Evolutionary conservation across 2,113 vertebrate genomes (phyloP).

Genomic region (Drymodes brunneopygia): DNA sequence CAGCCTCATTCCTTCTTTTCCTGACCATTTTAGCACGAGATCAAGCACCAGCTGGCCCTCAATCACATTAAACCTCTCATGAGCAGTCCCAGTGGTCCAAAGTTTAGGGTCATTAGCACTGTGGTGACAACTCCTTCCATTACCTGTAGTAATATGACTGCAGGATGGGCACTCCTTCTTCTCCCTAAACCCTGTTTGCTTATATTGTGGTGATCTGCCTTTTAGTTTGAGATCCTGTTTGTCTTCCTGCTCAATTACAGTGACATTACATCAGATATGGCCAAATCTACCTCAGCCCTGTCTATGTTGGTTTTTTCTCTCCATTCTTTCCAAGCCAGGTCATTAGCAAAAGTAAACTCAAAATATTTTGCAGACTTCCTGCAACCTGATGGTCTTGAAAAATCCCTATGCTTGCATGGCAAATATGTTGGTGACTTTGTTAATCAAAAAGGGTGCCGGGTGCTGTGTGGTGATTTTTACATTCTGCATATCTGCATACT

Average conservation of each 20-base stretch:
- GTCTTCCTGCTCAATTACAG: not conserved
- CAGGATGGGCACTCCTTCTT: not conserved
- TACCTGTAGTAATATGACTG: not conserved
- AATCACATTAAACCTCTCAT: not conserved
- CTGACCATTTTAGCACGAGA: not conserved
- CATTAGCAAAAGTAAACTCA: not conserved
- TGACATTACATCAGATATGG: not conserved
- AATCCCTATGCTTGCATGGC: not conserved
- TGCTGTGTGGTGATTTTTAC: not conserved
- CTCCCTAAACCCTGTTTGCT: not conserved
- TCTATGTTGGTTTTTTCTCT: not conserved
- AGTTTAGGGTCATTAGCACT: not conserved
- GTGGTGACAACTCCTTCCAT: not conserved
- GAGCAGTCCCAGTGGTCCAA: not conserved
- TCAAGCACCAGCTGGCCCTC: not conserved
- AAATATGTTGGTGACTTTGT: not conserved
- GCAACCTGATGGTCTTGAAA: not conserved
- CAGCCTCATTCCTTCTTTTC: not conserved
- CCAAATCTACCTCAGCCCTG: constrained; percentile 46
- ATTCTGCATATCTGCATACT: not conserved
- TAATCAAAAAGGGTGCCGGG: not conserved
- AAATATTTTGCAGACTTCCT: not conserved
- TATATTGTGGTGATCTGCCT: not conserved
- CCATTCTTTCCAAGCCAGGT: not conserved
- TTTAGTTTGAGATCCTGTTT: not conserved